These are phyloP conservation scores for Pagetopsis macropterus DNA, from an alignment of 2,797 vertebrate genomes.

Conservation along the genomic window DNA sequence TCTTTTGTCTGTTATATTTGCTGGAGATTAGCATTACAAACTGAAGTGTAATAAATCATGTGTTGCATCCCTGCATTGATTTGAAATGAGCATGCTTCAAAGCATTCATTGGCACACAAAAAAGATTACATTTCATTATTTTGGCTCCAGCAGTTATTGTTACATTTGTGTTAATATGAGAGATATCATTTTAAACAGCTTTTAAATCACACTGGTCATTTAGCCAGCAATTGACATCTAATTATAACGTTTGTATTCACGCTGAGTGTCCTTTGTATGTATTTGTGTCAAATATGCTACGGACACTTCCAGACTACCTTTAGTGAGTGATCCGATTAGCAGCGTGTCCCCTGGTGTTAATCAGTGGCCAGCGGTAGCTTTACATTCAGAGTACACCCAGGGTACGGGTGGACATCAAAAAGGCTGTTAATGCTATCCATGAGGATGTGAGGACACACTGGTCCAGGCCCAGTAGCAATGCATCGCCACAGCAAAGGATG, in stretches of 20 bases:
- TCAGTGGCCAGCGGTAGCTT: conserved; percentile 18
- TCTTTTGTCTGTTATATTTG: neutral
- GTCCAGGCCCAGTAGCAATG: conserved; percentile 17
- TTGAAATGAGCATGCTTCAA: neutral
- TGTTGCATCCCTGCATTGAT: neutral
- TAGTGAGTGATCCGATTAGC: neutral
- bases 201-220: neutral
- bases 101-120: neutral
- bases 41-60: neutral
- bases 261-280: neutral
- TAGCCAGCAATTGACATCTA: neutral
- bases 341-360: neutral
- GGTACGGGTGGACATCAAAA: conserved; percentile 23
- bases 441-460: conserved; percentile 22
- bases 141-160: neutral
- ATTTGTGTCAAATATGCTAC: neutral
- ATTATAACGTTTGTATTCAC: neutral
- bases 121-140: neutral
- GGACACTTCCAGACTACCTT: neutral
- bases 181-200: neutral
- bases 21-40: neutral
- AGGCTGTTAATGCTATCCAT: conserved; percentile 15
- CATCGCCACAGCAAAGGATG: neutral
- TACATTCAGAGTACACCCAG: neutral
- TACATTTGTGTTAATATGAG: neutral